phyloP scores from a whole-genome alignment of 2,113 vertebrate genomes.

The Sciurus niger region DNA sequence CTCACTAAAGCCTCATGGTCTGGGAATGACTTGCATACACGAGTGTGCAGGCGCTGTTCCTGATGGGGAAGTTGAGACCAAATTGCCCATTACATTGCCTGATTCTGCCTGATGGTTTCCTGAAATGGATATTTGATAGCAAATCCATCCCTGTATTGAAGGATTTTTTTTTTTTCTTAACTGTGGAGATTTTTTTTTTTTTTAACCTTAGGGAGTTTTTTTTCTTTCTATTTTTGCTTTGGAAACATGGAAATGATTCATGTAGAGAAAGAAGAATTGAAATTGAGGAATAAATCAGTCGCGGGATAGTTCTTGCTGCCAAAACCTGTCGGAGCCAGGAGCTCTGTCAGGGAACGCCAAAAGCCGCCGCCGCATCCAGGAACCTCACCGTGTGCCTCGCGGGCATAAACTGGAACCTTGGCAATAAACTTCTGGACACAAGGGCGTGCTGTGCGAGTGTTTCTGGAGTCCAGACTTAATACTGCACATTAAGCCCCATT shows the following conservation, averaged over 20 bases:
- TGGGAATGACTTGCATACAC: not conserved
- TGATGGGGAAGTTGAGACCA: not conserved
- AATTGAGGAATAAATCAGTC: slow-evolving; percentile 73
- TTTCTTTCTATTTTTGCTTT: slow-evolving; percentile 55
- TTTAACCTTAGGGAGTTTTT: not conserved
- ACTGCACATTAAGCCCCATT: slow-evolving; percentile 11
- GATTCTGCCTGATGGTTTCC: slow-evolving; percentile 44
- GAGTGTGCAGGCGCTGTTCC: not conserved
- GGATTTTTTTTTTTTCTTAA: not conserved
- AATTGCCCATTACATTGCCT: slow-evolving; percentile 40
- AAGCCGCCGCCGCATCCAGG: not conserved
- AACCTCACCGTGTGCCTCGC: not conserved
- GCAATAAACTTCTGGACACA: slow-evolving; percentile 55
- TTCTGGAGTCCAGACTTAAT: slow-evolving; percentile 66
- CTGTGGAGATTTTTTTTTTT: not conserved
- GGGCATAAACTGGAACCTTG: slow-evolving; percentile 75
- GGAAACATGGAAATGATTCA: slow-evolving; percentile 72
- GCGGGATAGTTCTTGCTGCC: slow-evolving; percentile 46
- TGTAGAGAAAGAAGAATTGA: slow-evolving; percentile 60
- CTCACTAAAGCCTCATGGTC: not conserved
- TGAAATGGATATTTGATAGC: slow-evolving; percentile 40
- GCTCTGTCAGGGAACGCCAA: not conserved
- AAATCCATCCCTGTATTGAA: not conserved
- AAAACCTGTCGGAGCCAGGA: slow-evolving; percentile 39
- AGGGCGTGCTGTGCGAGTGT: slow-evolving; percentile 26